A percentile compares a stretch with the other conserved stretches of the same genome.
Evolutionary conservation across 2,113 vertebrate genomes (phyloP).

Genomic region (Prionailurus bengalensis): DNA sequence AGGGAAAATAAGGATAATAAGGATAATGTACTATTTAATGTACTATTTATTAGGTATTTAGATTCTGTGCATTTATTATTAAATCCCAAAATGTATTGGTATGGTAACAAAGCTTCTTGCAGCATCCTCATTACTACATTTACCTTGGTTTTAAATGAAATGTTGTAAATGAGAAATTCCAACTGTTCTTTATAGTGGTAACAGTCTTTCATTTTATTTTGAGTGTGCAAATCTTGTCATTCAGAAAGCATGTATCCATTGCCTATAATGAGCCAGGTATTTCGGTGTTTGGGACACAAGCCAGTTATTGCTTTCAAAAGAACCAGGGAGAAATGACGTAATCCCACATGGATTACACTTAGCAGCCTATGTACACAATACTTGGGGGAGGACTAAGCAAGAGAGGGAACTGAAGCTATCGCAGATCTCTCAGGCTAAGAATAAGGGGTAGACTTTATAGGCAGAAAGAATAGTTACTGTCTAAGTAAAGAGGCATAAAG

Average conservation of each 20-base stretch:
- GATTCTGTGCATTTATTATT: background rate
- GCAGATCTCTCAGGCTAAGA: background rate
- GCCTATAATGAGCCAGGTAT: background rate
- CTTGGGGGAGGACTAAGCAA: background rate
- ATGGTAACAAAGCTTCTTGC: background rate
- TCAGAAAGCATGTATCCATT: background rate
- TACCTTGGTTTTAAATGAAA: slow-evolving; percentile 8
- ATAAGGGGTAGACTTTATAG: background rate
- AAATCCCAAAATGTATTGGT: background rate
- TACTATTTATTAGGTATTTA: background rate
- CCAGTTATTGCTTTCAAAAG: background rate
- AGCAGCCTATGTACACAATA: background rate
- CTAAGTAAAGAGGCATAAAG: slow-evolving; percentile 35
- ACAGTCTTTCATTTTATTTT: slow-evolving; percentile 40
- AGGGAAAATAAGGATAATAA: background rate
- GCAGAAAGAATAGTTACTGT: background rate
- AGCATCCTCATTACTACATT: background rate
- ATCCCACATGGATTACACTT: background rate
- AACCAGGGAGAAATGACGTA: background rate
- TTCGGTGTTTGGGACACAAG: background rate
- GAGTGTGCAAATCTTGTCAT: background rate
- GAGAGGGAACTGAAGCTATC: background rate
- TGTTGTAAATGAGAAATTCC: background rate
- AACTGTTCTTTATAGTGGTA: background rate
- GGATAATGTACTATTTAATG: background rate